Conservation (phyloP, 1,140 invertebrate species). For the Megathymus violae region DNA sequence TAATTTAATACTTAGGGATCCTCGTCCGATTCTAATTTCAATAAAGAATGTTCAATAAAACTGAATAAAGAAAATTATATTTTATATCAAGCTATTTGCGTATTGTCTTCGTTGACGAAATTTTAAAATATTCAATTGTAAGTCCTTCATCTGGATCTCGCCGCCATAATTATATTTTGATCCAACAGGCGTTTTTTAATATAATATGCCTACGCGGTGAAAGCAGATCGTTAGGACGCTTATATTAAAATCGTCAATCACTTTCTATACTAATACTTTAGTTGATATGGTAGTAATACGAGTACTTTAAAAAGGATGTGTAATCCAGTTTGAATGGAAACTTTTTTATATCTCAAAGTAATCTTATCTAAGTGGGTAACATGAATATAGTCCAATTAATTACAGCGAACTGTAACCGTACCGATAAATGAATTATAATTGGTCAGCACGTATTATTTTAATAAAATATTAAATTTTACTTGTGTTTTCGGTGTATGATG, state of each 20-base stretch:
- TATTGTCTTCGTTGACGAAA: background rate
- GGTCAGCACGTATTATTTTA: conserved; percentile 27
- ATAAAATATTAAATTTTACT: conserved; percentile 38
- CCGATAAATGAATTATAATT: conserved; percentile 19
- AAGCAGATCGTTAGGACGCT: conserved; percentile 36
- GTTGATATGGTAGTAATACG: conserved; percentile 31
- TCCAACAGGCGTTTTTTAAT: background rate
- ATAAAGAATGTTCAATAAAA: conserved; percentile 49
- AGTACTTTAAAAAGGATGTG: conserved; percentile 2
- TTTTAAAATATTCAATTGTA: too few species aligned
- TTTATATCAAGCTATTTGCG: conserved; percentile 9
- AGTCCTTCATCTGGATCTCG: too few species aligned
- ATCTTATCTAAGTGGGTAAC: conserved; percentile 16
- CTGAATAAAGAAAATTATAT: conserved; percentile 52
- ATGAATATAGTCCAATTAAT: conserved; percentile 23
- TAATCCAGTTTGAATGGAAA: conserved; percentile 3
- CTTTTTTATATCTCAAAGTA: too few species aligned
- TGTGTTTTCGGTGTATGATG: conserved; percentile 50
- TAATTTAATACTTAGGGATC: conserved; percentile 67
- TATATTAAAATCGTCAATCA: conserved; percentile 57
- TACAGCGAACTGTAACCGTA: conserved; percentile 8
- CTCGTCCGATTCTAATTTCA: conserved; percentile 49
- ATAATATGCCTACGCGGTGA: conserved; percentile 21
- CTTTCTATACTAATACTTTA: conserved; percentile 36
- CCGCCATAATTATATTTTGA: background rate